A percentile compares a stretch with the other conserved stretches of the same genome.
Conservation (phyloP, 2,888 invertebrate species). For the Aspidiotus rigidus region DNA sequence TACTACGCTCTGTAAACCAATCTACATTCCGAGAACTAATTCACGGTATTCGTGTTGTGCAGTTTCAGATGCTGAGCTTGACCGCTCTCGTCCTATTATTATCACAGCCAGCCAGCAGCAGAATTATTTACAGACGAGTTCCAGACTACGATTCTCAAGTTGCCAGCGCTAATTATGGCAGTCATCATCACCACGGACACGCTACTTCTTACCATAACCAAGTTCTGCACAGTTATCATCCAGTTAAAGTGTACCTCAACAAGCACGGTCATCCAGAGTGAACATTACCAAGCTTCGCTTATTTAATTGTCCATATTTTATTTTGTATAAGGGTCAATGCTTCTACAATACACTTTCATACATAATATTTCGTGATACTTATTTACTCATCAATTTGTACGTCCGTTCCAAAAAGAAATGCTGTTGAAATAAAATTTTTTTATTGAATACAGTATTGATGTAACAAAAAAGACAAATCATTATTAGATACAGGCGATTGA, state of each 20-base stretch:
- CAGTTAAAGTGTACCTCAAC: constrained; percentile 26
- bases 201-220: constrained; percentile 29
- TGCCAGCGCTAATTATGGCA: constrained; percentile 3
- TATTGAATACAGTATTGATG: too few relatives aligned
- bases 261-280: constrained; percentile 18
- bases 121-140: constrained; percentile 1
- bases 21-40: neutral
- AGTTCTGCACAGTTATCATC: constrained; percentile 31
- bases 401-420: too few relatives aligned
- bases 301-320: too few relatives aligned
- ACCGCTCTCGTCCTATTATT: neutral
- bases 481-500: too few relatives aligned
- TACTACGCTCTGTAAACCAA: too few relatives aligned
- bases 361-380: too few relatives aligned
- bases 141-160: constrained; percentile 7
- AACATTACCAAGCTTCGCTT: constrained; percentile 9
- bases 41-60: neutral
- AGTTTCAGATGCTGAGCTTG: constrained; percentile 1
- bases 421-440: too few relatives aligned
- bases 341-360: too few relatives aligned
- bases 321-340: too few relatives aligned
- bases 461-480: too few relatives aligned
- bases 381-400: too few relatives aligned
- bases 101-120: neutral
- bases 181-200: constrained; percentile 23